Evolutionary conservation across 2,888 invertebrate genomes (phyloP), one percentile per base, ranked within the genome.

Genomic region (Helicoverpa assulta): DNA sequence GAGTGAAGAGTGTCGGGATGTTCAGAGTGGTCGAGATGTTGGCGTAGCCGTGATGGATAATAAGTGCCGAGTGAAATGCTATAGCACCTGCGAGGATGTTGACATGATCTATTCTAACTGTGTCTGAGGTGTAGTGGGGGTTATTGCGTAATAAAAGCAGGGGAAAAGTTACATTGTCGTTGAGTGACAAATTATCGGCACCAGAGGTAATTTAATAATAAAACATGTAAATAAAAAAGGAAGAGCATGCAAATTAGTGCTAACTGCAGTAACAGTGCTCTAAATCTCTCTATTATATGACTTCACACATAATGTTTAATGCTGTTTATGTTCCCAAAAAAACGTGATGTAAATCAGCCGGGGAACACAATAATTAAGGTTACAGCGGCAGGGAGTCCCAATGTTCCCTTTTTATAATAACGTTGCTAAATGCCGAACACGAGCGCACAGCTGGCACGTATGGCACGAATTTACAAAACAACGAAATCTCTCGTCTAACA

Each of bases 11-110:
- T 52, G 58, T 47, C 58, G 63, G 26, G 67, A 47, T 26, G 66
- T 18, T 50, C 52, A 26, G 75, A 59, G 18, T 8, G 50, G 29
- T 43, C 10, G 67, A 65, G 56, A 26, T 77, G 80, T 70, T 64
- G 66, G 70, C 16, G 19, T 51, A 58, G 16, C 29, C 12, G 37
- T 80, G 80, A 77, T 79, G 66, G 80, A 77, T 79, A 75, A 57
- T 62, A 62, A 79, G 79, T 58, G 67, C 54, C 21, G 67, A 76
- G 37, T 65, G 54, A 69, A 62, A 73, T 52, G 33, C 40, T 60
- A 12, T 18, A 56, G 12, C 16, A 47, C 47, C 47, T 47, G 47
- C 47, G n/a, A n/a, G 47, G 47, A n/a, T n/a, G 47, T 47, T 47
- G 47, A 47, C n/a, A 47, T 47, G 5, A 43, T 47, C 47, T 47